These are phyloP conservation scores for Drosophila lutescens DNA, from an alignment of 2,888 invertebrate species.

Conservation along the genomic window DNA sequence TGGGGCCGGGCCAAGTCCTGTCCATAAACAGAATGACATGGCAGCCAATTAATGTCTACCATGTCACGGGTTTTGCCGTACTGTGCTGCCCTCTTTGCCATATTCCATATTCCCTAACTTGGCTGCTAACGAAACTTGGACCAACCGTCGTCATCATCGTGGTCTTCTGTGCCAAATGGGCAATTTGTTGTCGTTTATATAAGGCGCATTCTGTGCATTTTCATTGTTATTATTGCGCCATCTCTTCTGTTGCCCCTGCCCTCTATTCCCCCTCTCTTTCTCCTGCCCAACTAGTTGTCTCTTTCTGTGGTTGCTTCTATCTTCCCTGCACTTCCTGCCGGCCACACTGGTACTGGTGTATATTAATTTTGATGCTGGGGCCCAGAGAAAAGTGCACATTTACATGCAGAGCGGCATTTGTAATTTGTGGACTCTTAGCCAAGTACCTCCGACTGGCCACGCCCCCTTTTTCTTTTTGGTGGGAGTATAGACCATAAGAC, in stretches of 20 bases:
- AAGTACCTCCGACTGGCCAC: slow-evolving; percentile 46
- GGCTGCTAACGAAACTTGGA: slow-evolving; percentile 21
- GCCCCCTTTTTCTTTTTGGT: slow-evolving; percentile 39
- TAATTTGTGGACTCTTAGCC: slow-evolving; percentile 72
- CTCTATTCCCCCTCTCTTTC: slow-evolving; percentile 4
- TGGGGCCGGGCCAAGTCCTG: slow-evolving; percentile 27
- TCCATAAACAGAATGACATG: slow-evolving; percentile 76
- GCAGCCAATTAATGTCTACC: slow-evolving; percentile 75
- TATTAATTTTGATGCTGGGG: slow-evolving; percentile 72
- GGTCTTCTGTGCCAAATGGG: slow-evolving; percentile 75
- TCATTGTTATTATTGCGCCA: slow-evolving; percentile 77
- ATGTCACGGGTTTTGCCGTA: slow-evolving; percentile 48
- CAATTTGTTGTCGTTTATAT: slow-evolving; percentile 76
- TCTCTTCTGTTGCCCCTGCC: slow-evolving; percentile 1
- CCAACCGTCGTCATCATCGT: slow-evolving; percentile 44
- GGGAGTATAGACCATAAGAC: slow-evolving; percentile 4
- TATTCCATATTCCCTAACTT: slow-evolving; percentile 6
- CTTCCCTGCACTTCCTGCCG: slow-evolving; percentile 22
- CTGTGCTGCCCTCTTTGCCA: slow-evolving; percentile 12
- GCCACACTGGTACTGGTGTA: slow-evolving; percentile 56
- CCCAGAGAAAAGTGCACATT: slow-evolving; percentile 68
- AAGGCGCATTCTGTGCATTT: slow-evolving; percentile 76
- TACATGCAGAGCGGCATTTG: slow-evolving; percentile 71
- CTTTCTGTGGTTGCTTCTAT: slow-evolving; percentile 2
- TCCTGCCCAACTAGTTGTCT: slow-evolving; percentile 40